These are phyloP conservation scores for Hyposmocoma kahamanoa DNA, from an alignment of 1,140 invertebrate species.

Conservation along the genomic window DNA sequence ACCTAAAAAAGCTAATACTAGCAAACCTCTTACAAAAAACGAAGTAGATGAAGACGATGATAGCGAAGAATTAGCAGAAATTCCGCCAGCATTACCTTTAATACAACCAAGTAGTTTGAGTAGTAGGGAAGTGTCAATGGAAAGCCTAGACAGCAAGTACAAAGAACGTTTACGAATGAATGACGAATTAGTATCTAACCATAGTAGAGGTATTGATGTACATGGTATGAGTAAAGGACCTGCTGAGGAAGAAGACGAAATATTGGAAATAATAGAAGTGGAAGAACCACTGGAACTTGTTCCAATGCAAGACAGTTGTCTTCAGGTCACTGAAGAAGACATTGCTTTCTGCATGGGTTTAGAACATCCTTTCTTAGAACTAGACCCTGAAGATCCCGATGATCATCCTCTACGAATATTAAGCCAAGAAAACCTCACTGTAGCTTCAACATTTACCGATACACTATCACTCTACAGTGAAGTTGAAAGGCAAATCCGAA, in stretches of 20 bases:
- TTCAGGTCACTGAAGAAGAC: constrained; percentile 94
- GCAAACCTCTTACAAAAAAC: constrained; percentile 44
- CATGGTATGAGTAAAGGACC: constrained; percentile 68
- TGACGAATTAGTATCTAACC: constrained; percentile 67
- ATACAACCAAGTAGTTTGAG: constrained; percentile 81
- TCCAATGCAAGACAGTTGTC: constrained; percentile 86
- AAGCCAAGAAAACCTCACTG: constrained; percentile 92
- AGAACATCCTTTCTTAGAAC: constrained; percentile 82
- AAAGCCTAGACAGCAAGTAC: constrained; percentile 81
- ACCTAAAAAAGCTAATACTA: constrained; percentile 28
- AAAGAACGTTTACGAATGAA: constrained; percentile 77
- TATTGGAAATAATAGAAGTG: constrained; percentile 88
- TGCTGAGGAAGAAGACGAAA: constrained; percentile 78
- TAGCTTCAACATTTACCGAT: constrained; percentile 90
- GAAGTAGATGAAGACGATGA: constrained; percentile 81
- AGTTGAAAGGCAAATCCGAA: constrained; percentile 76
- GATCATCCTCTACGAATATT: constrained; percentile 90
- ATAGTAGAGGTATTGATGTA: constrained; percentile 64
- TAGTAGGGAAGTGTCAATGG: constrained; percentile 85
- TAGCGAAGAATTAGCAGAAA: constrained; percentile 80
- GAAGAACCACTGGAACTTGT: constrained; percentile 86
- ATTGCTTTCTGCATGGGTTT: constrained; percentile 90
- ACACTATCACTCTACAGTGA: constrained; percentile 85
- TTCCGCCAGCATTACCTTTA: constrained; percentile 83
- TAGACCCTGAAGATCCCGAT: constrained; percentile 77